These are phyloP conservation scores for Falco berigora DNA, from an alignment of 2,797 vertebrate species.

Conservation along the genomic window DNA sequence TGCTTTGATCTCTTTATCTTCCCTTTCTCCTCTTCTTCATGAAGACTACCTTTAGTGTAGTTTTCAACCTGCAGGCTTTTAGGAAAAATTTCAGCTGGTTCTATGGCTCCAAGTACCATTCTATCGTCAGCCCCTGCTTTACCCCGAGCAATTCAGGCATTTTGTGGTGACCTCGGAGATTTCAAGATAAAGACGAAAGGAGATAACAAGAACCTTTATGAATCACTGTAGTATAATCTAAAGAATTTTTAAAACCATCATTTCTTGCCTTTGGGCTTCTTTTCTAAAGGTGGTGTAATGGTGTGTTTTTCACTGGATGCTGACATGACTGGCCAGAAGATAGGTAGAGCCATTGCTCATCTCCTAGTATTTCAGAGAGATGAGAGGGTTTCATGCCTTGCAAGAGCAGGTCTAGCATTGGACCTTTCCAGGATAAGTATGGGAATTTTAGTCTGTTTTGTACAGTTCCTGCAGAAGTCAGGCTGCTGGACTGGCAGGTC, in stretches of 20 bases:
- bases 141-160: neutral
- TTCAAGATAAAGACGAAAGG: conserved; percentile 30
- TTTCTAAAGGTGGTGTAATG: neutral
- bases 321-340: conserved; percentile 20
- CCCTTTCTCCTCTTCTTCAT: conserved; percentile 29
- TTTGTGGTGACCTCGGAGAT: conserved; percentile 53
- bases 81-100: conserved; percentile 15
- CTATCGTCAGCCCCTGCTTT: neutral
- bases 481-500: neutral
- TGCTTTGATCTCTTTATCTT: conserved; percentile 58
- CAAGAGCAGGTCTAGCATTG: neutral
- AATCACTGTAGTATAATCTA: conserved; percentile 35
- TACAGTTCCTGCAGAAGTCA: neutral
- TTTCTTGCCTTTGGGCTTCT: conserved; percentile 21
- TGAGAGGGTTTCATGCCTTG: neutral
- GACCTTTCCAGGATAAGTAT: neutral
- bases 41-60: neutral
- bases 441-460: neutral
- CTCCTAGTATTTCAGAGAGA: neutral
- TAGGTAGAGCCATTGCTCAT: neutral
- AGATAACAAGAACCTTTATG: conserved; percentile 51
- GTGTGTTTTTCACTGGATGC: neutral
- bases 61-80: conserved; percentile 30
- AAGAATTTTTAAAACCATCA: conserved; percentile 35
- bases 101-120: neutral